Percentiles rank a stretch among this genome's conserved stretches.
These are phyloP conservation scores for Neoseiulus cucumeris DNA, from an alignment of 1,140 invertebrate species.

Conservation along the genomic window DNA sequence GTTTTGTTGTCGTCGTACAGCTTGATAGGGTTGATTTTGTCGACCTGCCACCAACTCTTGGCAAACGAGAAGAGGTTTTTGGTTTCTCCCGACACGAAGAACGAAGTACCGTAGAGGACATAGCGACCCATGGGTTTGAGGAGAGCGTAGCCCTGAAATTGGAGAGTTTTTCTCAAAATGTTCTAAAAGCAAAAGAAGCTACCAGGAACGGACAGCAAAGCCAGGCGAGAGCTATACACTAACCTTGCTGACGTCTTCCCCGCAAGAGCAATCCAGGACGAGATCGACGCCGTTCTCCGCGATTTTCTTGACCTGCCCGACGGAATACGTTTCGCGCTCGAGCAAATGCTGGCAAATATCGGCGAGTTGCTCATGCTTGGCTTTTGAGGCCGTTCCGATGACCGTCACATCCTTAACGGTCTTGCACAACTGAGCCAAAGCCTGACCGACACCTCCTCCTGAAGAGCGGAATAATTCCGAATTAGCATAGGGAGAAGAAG, in stretches of 20 bases:
- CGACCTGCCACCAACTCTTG: slow-evolving; percentile 63
- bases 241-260: slow-evolving; percentile 53
- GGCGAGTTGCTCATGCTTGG: slow-evolving; percentile 60
- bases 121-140: slow-evolving; percentile 75
- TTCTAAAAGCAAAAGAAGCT: too few relatives aligned
- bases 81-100: slow-evolving; percentile 31
- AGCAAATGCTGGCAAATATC: slow-evolving; percentile 48
- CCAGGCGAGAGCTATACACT: too few relatives aligned
- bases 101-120: slow-evolving; percentile 48
- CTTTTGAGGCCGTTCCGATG: slow-evolving; percentile 61
- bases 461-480: slow-evolving; percentile 26
- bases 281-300: slow-evolving; percentile 60
- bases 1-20: slow-evolving; percentile 71
- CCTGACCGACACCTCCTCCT: slow-evolving; percentile 40
- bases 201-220: too few relatives aligned
- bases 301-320: slow-evolving; percentile 44
- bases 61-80: slow-evolving; percentile 29
- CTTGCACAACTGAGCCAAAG: slow-evolving; percentile 54
- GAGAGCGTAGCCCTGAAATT: slow-evolving; percentile 46
- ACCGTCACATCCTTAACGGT: slow-evolving; percentile 59
- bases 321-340: slow-evolving; percentile 54
- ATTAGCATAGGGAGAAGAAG: too few relatives aligned
- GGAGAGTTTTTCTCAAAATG: too few relatives aligned
- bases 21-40: slow-evolving; percentile 66
- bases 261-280: slow-evolving; percentile 65